These are phyloP conservation scores for Megatriorchis doriae DNA, from an alignment of 2,113 vertebrate species.

Conservation along the genomic window DNA sequence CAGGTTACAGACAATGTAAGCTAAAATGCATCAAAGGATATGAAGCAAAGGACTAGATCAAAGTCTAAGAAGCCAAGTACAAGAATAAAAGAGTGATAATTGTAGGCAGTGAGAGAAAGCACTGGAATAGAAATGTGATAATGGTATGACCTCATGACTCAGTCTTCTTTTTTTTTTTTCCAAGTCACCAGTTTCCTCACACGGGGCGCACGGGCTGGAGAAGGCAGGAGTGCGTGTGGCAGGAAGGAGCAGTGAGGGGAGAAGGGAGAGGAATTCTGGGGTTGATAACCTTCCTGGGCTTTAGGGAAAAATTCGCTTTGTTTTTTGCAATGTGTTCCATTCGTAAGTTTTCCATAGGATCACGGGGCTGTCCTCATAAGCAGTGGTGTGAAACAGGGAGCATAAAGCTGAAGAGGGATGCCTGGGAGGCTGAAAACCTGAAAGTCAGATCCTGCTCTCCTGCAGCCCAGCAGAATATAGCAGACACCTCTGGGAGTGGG, in stretches of 20 bases:
- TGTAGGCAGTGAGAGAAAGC: conserved; percentile 43
- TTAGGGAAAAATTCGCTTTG: neutral
- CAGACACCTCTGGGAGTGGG: neutral
- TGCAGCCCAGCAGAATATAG: neutral
- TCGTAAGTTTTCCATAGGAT: neutral
- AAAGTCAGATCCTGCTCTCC: neutral
- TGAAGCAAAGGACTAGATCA: conserved; percentile 64
- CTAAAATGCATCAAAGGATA: conserved; percentile 68
- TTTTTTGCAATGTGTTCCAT: neutral
- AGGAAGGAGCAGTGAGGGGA: neutral
- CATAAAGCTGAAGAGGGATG: neutral
- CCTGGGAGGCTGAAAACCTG: neutral
- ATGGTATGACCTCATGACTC: conserved; percentile 60
- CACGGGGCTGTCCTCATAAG: neutral
- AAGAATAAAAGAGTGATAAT: conserved; percentile 66
- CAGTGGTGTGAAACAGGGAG: neutral
- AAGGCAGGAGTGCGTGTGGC: neutral
- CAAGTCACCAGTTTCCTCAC: neutral
- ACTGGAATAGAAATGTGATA: conserved; percentile 63
- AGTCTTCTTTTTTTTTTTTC: neutral
- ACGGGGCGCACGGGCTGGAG: neutral
- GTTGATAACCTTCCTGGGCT: neutral
- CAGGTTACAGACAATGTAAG: conserved; percentile 69
- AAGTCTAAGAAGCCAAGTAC: conserved; percentile 63
- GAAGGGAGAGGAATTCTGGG: neutral